A percentile compares a stretch with the other conserved stretches of the same genome.
phyloP scores from a whole-genome alignment of 2,113 vertebrate species.

The Microtus richardsoni region DNA sequence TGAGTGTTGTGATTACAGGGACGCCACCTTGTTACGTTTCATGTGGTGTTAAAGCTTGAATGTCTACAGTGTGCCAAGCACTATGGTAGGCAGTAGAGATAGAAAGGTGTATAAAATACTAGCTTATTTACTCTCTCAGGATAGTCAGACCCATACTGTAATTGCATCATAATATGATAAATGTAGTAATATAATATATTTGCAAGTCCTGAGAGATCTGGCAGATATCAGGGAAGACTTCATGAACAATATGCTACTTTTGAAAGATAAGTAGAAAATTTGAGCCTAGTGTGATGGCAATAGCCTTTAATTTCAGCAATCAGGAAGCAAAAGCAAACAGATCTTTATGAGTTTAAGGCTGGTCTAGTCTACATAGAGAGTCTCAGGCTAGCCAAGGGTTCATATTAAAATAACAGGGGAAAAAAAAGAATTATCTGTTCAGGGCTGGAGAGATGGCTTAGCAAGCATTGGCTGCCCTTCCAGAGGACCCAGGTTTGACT shows the following conservation, averaged over 20 bases:
- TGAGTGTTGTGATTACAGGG: not conserved
- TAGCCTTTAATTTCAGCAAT: not conserved
- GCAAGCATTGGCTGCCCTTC: not conserved
- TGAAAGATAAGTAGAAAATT: conserved; percentile 44
- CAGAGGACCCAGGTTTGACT: not conserved
- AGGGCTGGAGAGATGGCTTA: not conserved
- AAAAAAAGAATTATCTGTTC: not conserved
- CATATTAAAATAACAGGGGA: not conserved
- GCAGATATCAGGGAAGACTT: conserved; percentile 45
- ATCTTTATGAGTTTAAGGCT: not conserved
- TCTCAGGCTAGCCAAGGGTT: not conserved
- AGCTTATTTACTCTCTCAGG: not conserved
- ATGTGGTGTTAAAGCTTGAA: not conserved
- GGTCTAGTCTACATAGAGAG: not conserved
- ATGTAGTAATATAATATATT: conserved; percentile 25
- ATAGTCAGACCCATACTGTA: conserved; percentile 6
- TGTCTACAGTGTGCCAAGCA: not conserved
- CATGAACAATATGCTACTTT: conserved; percentile 50
- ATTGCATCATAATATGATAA: conserved; percentile 35
- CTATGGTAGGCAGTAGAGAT: conserved; percentile 12
- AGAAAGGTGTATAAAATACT: conserved; percentile 4
- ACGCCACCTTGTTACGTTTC: not conserved
- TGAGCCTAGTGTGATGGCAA: not conserved
- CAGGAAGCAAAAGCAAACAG: not conserved
- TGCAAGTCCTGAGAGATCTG: conserved; percentile 31